Evolutionary conservation across 2,113 vertebrate genomes (phyloP).

Genomic region (Rhadina sibilatrix): DNA sequence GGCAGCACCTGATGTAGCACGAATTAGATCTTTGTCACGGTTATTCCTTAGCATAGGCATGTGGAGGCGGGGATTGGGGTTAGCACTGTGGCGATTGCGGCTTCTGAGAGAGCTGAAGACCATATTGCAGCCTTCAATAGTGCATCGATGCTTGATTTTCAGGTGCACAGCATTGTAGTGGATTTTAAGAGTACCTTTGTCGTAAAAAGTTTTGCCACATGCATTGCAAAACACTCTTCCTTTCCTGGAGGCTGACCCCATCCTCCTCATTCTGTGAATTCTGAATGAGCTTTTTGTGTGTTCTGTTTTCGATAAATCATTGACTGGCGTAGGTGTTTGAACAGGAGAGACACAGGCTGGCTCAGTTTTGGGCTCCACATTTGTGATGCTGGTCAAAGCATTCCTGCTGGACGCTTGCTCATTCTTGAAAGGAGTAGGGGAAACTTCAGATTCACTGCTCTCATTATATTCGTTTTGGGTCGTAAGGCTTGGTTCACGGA

Average conservation of each 20-base stretch:
- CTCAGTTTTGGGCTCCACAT: constrained; percentile 94
- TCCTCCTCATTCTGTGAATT: constrained; percentile 96
- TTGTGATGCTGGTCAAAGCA: constrained; percentile 84
- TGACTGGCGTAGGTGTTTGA: constrained; percentile 74
- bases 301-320: constrained; percentile 87
- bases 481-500: constrained; percentile 89
- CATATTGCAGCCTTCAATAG: constrained; percentile 99
- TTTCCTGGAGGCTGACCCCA: constrained; percentile 95
- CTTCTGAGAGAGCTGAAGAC: constrained; percentile 98
- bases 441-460: constrained; percentile 96
- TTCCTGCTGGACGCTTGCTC: constrained; percentile 90
- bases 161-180: constrained; percentile 98
- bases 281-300: constrained; percentile 94
- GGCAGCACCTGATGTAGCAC: constrained; percentile 85
- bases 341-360: constrained; percentile 87
- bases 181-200: constrained; percentile 99
- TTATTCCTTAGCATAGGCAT: constrained; percentile 99
- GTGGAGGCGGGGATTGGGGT: constrained; percentile 96
- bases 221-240: constrained; percentile 98
- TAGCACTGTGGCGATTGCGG: constrained; percentile 97
- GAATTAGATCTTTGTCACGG: constrained; percentile 97
- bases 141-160: constrained; percentile 98
- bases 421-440: constrained; percentile 89
- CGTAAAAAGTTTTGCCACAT: constrained; percentile 98
- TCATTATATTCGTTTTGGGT: constrained; percentile 92